Base-by-base conservation (phyloP, 2,797 vertebrate genomes). In the Centroberyx gerrardi region DNA sequence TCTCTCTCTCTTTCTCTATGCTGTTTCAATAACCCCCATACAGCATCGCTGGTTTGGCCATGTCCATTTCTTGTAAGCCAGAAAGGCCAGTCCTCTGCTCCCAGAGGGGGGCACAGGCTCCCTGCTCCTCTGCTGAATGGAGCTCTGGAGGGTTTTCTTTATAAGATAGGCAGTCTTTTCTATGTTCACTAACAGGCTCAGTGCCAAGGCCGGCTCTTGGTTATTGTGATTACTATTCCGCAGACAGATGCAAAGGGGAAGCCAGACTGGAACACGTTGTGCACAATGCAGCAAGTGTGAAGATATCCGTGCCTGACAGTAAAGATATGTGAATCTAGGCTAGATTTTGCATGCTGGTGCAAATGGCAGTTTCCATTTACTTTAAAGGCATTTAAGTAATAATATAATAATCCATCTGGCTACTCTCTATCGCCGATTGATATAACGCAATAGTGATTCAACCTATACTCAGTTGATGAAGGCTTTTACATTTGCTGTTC, bases 11-110 rank as follows among this genome's bases (percentile, higher is more conserved):
- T 53, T 65, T 82, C 72, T 69, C 68, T 29, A 87, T 83, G 55
- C 75, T 53, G 72, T 90, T 90, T 92, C 80, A 90, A 88, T 90
- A 86, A 82, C 80, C 85, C 87, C 85, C 79, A 82, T 76, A 84
- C 78, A 86, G 87, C 82, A 78, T 80, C 48, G 22, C 80, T 66
- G 67, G 80, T 80, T 76, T 81, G 75, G 72, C 72, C 54, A 69
- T 12, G 46, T 79, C 83, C 60, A 74, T 79, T 72, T 81, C 36
- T 48, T 76, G 73, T 63, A 36, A 76, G 85, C 27, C 72, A 83
- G 73, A 85, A 73, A 72, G 76, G 62, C 74, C 59, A 72, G 72
- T 73, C 70, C 62, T 68, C 44, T 17, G 56, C 74, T 88, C 76
- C 81, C 82, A 62, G 67, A 10, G 62, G 73, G 62, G 6, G 51